Conservation (phyloP, 2,888 invertebrate species). For the Colletes collaris region DNA sequence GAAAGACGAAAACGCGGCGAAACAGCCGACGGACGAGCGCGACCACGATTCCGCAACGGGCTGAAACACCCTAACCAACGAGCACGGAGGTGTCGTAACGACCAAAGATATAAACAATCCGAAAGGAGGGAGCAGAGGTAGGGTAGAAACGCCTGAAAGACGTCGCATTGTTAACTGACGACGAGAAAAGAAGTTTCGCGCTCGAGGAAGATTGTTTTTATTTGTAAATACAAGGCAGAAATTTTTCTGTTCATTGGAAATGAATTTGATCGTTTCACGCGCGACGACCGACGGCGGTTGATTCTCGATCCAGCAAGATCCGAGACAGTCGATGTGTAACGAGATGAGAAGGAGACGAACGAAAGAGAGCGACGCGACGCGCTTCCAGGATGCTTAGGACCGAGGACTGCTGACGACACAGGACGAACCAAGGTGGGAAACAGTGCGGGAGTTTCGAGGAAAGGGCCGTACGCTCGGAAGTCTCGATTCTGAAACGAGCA, state of each 20-base stretch:
- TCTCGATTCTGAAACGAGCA: slow-evolving; percentile 14
- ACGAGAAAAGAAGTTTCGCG: no score
- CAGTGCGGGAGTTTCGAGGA: slow-evolving; percentile 7
- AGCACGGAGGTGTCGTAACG: background rate
- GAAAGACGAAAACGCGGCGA: slow-evolving; percentile 38
- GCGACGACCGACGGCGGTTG: slow-evolving; percentile 23
- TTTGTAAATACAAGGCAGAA: background rate
- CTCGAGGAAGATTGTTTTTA: no score
- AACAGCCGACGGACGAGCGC: slow-evolving; percentile 29
- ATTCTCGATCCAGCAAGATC: background rate
- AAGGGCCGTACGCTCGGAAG: background rate
- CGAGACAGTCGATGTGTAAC: background rate
- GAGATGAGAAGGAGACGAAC: slow-evolving; percentile 49
- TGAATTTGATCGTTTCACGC: background rate
- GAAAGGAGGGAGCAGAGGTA: background rate
- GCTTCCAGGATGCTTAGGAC: slow-evolving; percentile 34
- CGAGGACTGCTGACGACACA: background rate
- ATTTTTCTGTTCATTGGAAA: background rate
- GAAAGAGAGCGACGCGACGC: slow-evolving; percentile 25
- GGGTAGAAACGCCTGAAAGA: background rate
- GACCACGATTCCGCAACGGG: slow-evolving; percentile 34
- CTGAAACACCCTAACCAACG: slow-evolving; percentile 4
- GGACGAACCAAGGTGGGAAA: background rate
- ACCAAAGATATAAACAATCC: no score
- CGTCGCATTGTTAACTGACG: no score